These are phyloP conservation scores for Pteruthius melanotis DNA, from an alignment of 2,113 vertebrate species.

Conservation along the genomic window DNA sequence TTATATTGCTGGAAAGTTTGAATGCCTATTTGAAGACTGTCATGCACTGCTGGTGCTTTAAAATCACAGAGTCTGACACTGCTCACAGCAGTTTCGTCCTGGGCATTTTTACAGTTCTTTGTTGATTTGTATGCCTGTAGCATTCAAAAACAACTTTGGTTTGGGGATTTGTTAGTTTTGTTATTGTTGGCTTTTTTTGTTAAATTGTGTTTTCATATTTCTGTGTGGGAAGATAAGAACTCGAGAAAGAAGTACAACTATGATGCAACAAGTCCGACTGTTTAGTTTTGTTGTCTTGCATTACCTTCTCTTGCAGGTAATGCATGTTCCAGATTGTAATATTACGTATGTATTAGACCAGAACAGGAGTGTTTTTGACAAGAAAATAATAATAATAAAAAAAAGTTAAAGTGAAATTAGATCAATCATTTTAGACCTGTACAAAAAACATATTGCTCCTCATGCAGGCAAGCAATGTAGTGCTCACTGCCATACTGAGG, in stretches of 20 bases:
- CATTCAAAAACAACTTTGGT: conserved; percentile 4
- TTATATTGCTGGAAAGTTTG: neutral
- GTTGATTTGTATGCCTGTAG: conserved; percentile 27
- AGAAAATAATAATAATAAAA: neutral
- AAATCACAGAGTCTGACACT: conserved; percentile 37
- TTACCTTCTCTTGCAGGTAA: neutral
- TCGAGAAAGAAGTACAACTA: neutral
- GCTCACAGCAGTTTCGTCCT: conserved; percentile 34
- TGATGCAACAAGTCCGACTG: neutral
- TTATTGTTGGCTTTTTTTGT: neutral
- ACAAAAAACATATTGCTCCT: neutral
- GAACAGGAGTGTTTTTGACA: neutral
- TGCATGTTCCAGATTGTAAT: neutral
- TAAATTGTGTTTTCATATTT: neutral
- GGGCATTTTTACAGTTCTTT: conserved; percentile 24
- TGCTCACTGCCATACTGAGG: neutral
- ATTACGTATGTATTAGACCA: neutral
- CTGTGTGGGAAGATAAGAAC: neutral
- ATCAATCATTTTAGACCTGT: neutral
- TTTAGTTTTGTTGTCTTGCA: neutral
- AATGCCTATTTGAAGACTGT: neutral
- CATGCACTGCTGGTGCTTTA: neutral
- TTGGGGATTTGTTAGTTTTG: neutral
- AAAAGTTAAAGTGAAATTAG: neutral
- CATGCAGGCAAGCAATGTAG: neutral